These are phyloP conservation scores for Panagrolaimus sp. DNA, from an alignment of 1,140 invertebrate genomes.

Conservation along the genomic window DNA sequence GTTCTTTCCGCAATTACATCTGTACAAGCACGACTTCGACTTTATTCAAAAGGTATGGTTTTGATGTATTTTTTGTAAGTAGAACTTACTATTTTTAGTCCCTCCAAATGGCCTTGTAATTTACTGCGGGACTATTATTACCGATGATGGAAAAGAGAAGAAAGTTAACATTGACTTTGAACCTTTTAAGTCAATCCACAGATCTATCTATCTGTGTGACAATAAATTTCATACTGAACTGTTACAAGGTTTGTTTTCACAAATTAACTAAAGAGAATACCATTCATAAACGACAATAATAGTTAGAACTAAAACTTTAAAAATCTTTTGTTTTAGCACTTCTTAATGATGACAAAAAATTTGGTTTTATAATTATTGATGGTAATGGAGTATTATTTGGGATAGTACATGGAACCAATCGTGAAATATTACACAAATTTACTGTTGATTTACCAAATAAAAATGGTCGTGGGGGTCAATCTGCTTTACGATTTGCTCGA, in stretches of 20 bases:
- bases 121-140: constrained; percentile 99
- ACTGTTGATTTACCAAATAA: constrained; percentile 99
- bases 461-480: constrained; percentile 99
- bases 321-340: constrained; percentile 73
- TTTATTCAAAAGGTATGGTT: constrained; percentile 86
- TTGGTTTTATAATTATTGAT: constrained; percentile 99
- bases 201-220: constrained; percentile 96
- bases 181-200: constrained; percentile 99
- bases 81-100: constrained; percentile 68
- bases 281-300: too few species aligned
- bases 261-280: too few species aligned
- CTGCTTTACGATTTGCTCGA: constrained; percentile 96
- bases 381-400: constrained; percentile 98
- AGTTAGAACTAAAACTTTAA: too few species aligned
- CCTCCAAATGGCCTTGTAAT: constrained; percentile 97
- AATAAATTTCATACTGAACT: constrained; percentile 75
- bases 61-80: constrained; percentile 12
- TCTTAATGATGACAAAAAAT: constrained; percentile 96
- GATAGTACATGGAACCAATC: constrained; percentile 82
- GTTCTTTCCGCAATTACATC: constrained; percentile 98
- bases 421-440: constrained; percentile 95
- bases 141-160: constrained; percentile 99
- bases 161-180: constrained; percentile 99
- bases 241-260: constrained; percentile 46
- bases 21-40: constrained; percentile 94